Percentiles rank a stretch among this genome's conserved stretches.
These are phyloP conservation scores for Urophycis tenuis DNA, from an alignment of 2,797 vertebrate species.

Conservation along the genomic window DNA sequence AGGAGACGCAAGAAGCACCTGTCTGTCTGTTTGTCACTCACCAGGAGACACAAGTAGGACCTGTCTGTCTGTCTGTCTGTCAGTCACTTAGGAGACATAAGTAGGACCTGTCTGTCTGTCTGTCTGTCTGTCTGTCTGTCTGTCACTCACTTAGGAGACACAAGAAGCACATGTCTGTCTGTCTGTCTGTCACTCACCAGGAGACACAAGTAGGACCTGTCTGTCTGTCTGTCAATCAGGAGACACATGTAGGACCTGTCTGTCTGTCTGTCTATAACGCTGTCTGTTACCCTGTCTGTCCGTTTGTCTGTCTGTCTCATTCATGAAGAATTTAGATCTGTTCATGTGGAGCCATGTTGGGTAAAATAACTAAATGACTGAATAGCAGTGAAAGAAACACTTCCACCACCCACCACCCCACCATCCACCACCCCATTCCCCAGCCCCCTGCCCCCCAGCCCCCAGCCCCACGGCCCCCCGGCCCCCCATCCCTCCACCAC, in stretches of 20 bases:
- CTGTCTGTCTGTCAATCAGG: constrained; percentile 70
- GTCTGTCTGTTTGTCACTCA: neutral
- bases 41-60: too few species aligned
- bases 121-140: neutral
- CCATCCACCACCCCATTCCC: too few species aligned
- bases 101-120: neutral
- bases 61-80: constrained; percentile 1
- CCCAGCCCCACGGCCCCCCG: too few species aligned
- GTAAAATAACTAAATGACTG: too few species aligned
- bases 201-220: constrained; percentile 72
- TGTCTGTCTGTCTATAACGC: neutral
- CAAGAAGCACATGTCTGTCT: neutral
- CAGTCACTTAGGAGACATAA: too few species aligned
- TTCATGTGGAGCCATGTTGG: too few species aligned
- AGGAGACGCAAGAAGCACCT: too few species aligned
- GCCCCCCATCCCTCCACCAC: too few species aligned
- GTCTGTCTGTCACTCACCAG: constrained; percentile 52
- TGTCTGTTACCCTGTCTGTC: neutral
- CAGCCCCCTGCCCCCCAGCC: too few species aligned
- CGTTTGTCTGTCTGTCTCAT: neutral
- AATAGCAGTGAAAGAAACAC: too few species aligned
- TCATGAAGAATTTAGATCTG: neutral
- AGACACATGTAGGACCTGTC: constrained; percentile 72
- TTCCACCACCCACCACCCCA: too few species aligned
- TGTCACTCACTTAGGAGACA: too few species aligned